Conservation (phyloP, 1,140 invertebrate species). For the Drosophila pallidifrons region DNA sequence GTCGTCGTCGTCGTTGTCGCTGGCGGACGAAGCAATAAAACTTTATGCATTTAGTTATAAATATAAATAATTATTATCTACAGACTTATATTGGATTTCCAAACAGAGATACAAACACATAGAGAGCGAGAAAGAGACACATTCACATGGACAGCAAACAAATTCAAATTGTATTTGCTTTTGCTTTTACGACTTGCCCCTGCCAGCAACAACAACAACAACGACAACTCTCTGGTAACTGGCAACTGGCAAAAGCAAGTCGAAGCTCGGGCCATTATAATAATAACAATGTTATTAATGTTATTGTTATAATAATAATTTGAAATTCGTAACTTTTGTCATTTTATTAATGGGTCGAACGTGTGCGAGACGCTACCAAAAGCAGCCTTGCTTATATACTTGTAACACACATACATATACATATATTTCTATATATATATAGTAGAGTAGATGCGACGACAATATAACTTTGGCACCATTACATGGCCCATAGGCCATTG, state of each 20-base stretch:
- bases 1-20: conserved; percentile 41
- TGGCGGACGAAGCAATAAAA: conserved; percentile 65
- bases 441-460: too few species aligned
- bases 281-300: conserved; percentile 79
- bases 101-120: conserved; percentile 32
- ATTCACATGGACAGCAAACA: conserved; percentile 56
- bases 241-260: conserved; percentile 30
- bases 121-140: conserved; percentile 14
- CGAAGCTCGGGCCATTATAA: conserved; percentile 45
- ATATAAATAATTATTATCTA: conserved; percentile 82
- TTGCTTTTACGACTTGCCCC: conserved; percentile 57
- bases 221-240: conserved; percentile 5
- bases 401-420: conserved; percentile 5
- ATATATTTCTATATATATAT: conserved; percentile 8
- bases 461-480: conserved; percentile 21
- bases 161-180: conserved; percentile 54
- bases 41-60: conserved; percentile 82
- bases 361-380: conserved; percentile 52
- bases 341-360: conserved; percentile 84
- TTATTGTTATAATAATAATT: conserved; percentile 82
- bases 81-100: conserved; percentile 64
- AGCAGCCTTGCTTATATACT: conserved; percentile 23
- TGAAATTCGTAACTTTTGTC: conserved; percentile 81
- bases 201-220: conserved; percentile 19
- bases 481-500: conserved; percentile 50